phyloP scores from a whole-genome alignment of 2,113 vertebrate species.

The Heloderma charlesbogerti region DNA sequence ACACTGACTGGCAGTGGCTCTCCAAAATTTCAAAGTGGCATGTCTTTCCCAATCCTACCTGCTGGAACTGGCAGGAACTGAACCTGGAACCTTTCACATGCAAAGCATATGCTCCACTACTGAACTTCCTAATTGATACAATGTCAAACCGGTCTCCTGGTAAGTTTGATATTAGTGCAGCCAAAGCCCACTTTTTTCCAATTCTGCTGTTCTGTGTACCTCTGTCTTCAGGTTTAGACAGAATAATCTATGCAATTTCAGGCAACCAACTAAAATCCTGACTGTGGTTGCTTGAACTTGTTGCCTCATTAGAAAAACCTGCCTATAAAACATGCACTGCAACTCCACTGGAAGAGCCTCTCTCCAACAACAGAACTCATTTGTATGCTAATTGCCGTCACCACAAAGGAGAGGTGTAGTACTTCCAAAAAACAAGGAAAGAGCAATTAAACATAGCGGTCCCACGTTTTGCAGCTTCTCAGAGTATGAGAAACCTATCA shows the following conservation, averaged over 20 bases:
- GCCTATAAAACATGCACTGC: accelerated
- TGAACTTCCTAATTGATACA: too few relatives aligned
- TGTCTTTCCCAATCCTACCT: too few relatives aligned
- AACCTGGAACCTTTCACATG: too few relatives aligned
- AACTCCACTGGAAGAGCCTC: background rate
- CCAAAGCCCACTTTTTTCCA: background rate
- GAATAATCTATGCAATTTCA: background rate
- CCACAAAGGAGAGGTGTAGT: background rate
- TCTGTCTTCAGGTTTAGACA: background rate
- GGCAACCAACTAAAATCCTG: background rate
- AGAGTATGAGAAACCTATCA: background rate
- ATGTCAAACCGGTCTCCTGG: background rate
- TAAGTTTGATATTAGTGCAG: background rate
- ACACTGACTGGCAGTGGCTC: too few relatives aligned
- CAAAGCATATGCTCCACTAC: background rate
- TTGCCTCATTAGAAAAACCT: background rate
- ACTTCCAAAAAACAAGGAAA: background rate
- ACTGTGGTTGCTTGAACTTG: constrained; percentile 10
- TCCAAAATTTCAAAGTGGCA: too few relatives aligned
- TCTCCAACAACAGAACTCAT: background rate
- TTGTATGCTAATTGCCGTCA: background rate
- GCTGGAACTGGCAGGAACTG: too few relatives aligned
- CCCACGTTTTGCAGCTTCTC: background rate
- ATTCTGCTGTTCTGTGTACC: background rate
- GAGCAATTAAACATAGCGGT: background rate